Conservation (phyloP, 2,888 invertebrate genomes). For the Sisyra nigra region DNA sequence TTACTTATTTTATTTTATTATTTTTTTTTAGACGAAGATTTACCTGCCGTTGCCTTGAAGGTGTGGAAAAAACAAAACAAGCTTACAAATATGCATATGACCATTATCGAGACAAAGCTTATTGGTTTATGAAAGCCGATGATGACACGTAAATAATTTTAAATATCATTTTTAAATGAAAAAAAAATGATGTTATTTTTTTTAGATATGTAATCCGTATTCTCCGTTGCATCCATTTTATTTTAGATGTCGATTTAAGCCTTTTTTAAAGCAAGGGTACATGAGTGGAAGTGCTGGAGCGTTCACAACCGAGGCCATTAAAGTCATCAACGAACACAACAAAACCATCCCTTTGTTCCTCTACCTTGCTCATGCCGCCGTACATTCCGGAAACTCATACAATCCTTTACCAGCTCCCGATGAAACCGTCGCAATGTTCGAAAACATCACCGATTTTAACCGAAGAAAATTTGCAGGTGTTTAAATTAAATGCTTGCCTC, state of each 20-base stretch:
- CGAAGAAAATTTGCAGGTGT: slow-evolving; percentile 70
- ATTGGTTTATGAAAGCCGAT: slow-evolving; percentile 97
- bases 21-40: slow-evolving; percentile 37
- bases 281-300: slow-evolving; percentile 84
- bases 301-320: too few species aligned
- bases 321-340: too few species aligned
- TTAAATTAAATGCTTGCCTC: too few species aligned
- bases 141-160: slow-evolving; percentile 76
- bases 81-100: slow-evolving; percentile 81
- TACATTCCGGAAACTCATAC: slow-evolving; percentile 76
- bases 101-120: slow-evolving; percentile 68
- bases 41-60: slow-evolving; percentile 69
- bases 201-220: slow-evolving; percentile 71
- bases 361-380: slow-evolving; percentile 74
- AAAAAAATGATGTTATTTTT: too few species aligned
- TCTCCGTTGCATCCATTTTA: slow-evolving; percentile 62
- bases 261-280: slow-evolving; percentile 70
- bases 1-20: too few species aligned
- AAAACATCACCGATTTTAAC: slow-evolving; percentile 47
- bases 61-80: slow-evolving; percentile 91
- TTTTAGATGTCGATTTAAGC: slow-evolving; percentile 83
- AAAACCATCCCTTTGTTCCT: slow-evolving; percentile 64
- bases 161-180: too few species aligned
- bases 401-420: slow-evolving; percentile 71
- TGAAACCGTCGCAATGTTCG: slow-evolving; percentile 43